A percentile compares a stretch with the other conserved stretches of the same genome.
Evolutionary conservation across 2,797 vertebrate genomes (phyloP).

Genomic region (Tenualosa ilisha): DNA sequence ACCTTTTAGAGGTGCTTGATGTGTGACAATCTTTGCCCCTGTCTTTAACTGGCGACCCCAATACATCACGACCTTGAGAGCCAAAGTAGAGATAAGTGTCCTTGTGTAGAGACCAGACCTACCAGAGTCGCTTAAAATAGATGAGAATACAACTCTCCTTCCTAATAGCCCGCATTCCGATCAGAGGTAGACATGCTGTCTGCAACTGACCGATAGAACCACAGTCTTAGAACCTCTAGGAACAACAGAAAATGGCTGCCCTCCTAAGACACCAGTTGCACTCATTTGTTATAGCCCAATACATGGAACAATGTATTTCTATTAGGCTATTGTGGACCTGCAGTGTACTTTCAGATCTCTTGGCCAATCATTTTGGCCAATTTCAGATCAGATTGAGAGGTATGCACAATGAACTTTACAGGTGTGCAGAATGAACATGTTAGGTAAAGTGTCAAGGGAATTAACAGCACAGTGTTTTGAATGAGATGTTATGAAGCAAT

Average conservation of each 20-base stretch:
- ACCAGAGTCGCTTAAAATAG: slow-evolving; percentile 57
- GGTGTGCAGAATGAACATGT: not conserved
- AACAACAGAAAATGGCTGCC: not conserved
- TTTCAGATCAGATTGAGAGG: not conserved
- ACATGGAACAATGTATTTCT: not conserved
- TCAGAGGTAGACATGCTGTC: slow-evolving; percentile 53
- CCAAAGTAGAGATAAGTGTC: slow-evolving; percentile 61
- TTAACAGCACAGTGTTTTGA: not conserved
- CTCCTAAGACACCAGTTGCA: not conserved
- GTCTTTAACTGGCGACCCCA: not conserved
- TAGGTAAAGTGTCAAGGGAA: not conserved
- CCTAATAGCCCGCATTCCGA: slow-evolving; percentile 57
- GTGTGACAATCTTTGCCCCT: not conserved
- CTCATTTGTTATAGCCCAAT: not conserved
- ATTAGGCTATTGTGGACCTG: not conserved
- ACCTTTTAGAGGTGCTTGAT: not conserved
- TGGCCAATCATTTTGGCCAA: not conserved
- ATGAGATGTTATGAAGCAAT: not conserved
- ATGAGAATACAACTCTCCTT: slow-evolving; percentile 59
- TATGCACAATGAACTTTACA: not conserved
- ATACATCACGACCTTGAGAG: slow-evolving; percentile 59
- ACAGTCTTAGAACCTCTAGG: slow-evolving; percentile 24
- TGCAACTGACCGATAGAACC: slow-evolving; percentile 51
- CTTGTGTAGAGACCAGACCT: slow-evolving; percentile 49
- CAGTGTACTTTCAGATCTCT: not conserved